Conservation (phyloP, 2,113 vertebrate genomes). For the Nibea albiflora region DNA sequence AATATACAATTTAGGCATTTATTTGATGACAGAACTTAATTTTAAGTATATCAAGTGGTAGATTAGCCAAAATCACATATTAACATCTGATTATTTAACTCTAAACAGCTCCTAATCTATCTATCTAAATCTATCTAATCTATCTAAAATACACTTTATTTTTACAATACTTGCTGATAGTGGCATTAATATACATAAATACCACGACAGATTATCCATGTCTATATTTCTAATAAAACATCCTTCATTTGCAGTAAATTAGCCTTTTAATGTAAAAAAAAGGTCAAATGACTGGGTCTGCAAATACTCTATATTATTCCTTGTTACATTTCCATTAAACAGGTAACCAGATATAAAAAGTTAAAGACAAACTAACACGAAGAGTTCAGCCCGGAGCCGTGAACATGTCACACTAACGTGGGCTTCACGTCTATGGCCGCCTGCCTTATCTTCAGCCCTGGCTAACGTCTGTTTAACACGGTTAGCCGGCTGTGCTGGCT, state of each 20-base stretch:
- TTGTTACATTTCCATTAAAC: background rate
- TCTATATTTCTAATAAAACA: background rate
- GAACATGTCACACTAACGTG: background rate
- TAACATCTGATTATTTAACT: background rate
- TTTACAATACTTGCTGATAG: background rate
- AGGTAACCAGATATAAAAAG: background rate
- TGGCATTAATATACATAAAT: background rate
- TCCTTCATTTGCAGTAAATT: background rate
- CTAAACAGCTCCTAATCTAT: rapidly evolving
- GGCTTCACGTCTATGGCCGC: background rate
- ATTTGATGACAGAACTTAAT: background rate
- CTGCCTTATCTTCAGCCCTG: background rate
- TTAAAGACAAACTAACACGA: background rate
- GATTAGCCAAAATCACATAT: background rate
- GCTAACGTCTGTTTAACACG: background rate
- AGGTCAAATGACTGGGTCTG: background rate
- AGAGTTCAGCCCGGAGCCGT: background rate
- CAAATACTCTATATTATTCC: background rate
- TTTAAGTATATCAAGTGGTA: background rate
- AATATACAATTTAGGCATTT: background rate
- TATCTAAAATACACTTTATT: background rate
- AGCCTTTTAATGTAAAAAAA: background rate
- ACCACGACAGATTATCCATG: background rate
- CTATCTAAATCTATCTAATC: too few species aligned
- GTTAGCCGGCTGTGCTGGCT: background rate